Conservation (phyloP, 2,888 invertebrate species). For the Prosopocoilus inquinatus region DNA sequence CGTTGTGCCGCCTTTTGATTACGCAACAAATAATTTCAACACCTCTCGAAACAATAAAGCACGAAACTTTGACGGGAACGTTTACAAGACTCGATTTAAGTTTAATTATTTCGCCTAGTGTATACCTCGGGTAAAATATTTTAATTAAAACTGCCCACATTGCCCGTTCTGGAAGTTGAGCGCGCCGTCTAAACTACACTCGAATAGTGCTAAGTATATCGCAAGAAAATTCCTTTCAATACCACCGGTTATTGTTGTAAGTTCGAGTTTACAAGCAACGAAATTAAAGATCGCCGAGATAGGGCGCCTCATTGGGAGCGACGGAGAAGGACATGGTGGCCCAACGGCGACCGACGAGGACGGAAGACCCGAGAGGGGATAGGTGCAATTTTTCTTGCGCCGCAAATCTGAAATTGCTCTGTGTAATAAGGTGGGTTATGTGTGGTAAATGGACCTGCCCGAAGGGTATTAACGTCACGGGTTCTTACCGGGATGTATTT, state of each 20-base stretch:
- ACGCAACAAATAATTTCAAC: no score
- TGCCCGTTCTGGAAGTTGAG: no score
- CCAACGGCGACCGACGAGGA: conserved; percentile 37
- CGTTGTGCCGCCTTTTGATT: no score
- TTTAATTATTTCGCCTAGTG: no score
- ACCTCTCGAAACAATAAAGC: no score
- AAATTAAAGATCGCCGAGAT: conserved; percentile 65
- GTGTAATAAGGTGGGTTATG: conserved; percentile 45
- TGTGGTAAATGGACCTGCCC: conserved; percentile 40
- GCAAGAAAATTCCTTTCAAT: conserved; percentile 29
- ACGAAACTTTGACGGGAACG: no score
- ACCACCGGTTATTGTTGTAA: conserved; percentile 36
- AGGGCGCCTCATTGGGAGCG: conserved; percentile 57
- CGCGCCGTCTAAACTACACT: no score
- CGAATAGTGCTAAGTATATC: conserved; percentile 18
- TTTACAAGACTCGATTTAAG: no score
- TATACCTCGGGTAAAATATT: neutral
- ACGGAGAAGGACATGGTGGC: conserved; percentile 48
- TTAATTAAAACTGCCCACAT: neutral
- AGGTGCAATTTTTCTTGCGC: conserved; percentile 46
- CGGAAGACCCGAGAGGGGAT: conserved; percentile 34
- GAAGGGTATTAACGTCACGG: conserved; percentile 30
- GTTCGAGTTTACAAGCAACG: conserved; percentile 49
- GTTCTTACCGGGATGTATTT: conserved; percentile 4
- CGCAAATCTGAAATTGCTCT: conserved; percentile 47